Base-by-base conservation (phyloP, 2,113 vertebrate species). In the Anoplopoma fimbria region DNA sequence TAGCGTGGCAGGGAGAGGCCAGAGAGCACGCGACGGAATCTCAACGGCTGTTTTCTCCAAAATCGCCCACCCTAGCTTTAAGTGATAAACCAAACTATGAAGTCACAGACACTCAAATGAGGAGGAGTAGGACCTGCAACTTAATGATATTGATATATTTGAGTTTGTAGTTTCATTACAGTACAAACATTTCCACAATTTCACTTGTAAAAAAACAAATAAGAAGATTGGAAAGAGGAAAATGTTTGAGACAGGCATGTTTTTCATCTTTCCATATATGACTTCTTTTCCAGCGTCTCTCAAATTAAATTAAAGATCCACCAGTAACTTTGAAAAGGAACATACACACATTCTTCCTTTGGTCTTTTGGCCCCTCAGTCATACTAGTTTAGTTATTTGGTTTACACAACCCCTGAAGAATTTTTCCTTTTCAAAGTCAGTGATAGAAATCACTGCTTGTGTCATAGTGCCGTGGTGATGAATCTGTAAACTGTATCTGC, bases 381-480 rank as follows among this genome's bases (percentile, higher is more conserved):
- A 38, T 14, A 19, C 12, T 29, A 34, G 6, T 87, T 88, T 72
- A 80, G 38, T 87, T 84, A 79, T 87, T 82, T 78, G 9, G 79
- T 82, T 89, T 87, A 77, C 70, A 83, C 79, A 87, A 87, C 84
- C 51, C 61, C 63, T 42, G 0, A 49, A 85, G 86, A 90, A 88
- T 87, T 49, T 86, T 85, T 72, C 60, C 73, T 62, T 53, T 78
- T 69, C 31, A 73, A 69, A 84, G 49, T 69, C 31, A 15, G 4
- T 25, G 79, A 90, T 86, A 63, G 71, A 82, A 76, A 82, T 72
- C 79, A 31, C 15, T 34, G 25, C 57, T 57, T 84, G 82, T 9
- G 58, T 89, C 51, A 72, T 64, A 47, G 55, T 31, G 57, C 10
- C 0, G 2, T 6, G 23, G n/a, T 55, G 70, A 91, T 87, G 36